phyloP scores from a whole-genome alignment of 2,888 invertebrate genomes.

The Ditula angustiorana region DNA sequence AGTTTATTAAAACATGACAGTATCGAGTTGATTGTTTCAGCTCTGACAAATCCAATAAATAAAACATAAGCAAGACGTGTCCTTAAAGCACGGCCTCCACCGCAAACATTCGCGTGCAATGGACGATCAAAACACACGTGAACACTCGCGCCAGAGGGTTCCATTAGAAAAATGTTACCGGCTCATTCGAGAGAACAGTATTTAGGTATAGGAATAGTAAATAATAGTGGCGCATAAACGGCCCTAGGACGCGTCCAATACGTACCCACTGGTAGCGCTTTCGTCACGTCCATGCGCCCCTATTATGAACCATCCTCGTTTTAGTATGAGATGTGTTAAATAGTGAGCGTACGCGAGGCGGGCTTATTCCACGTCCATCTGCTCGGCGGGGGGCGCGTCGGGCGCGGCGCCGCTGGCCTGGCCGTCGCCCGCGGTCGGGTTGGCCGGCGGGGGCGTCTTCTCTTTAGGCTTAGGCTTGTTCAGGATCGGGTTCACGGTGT shows the following conservation, averaged over 20 bases:
- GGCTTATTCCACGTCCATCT: slow-evolving; percentile 81
- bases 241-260: no score
- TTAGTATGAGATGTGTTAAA: slow-evolving; percentile 10
- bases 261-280: no score
- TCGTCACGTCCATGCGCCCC: background rate
- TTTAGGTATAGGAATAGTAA: background rate
- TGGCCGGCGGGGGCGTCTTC: slow-evolving; percentile 78
- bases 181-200: background rate
- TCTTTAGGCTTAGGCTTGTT: slow-evolving; percentile 96
- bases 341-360: slow-evolving; percentile 42
- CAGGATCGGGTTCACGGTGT: slow-evolving; percentile 89
- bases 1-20: slow-evolving; percentile 12
- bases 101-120: background rate
- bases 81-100: slow-evolving; percentile 3
- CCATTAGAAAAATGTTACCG: background rate
- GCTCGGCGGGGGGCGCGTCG: slow-evolving; percentile 58
- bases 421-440: slow-evolving; percentile 62
- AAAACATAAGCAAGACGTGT: slow-evolving; percentile 13
- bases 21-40: slow-evolving; percentile 28
- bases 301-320: background rate
- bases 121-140: background rate
- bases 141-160: background rate
- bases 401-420: slow-evolving; percentile 53
- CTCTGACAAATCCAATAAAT: slow-evolving; percentile 21
- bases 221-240: background rate